A percentile compares a stretch with the other conserved stretches of the same genome.
phyloP scores from a whole-genome alignment of 2,797 vertebrate species.

The Epinephelus coioides region DNA sequence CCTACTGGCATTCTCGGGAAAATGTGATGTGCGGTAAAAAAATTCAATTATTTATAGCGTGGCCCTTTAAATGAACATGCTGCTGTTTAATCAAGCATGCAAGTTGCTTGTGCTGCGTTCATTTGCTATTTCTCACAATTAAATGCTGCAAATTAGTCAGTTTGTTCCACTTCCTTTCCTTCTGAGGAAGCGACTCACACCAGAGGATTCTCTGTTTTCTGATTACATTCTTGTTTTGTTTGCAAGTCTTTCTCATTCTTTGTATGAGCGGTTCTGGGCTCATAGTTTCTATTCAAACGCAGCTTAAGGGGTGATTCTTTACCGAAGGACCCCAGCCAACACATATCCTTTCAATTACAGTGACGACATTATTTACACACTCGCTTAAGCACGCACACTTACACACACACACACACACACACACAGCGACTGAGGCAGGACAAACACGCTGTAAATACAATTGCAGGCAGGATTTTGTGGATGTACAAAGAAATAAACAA shows the following conservation, averaged over 20 bases:
- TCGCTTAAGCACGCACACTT: not conserved
- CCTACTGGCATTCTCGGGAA: not conserved
- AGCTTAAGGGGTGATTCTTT: slow-evolving; percentile 22
- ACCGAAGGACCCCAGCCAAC: slow-evolving; percentile 15
- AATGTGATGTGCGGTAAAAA: not conserved
- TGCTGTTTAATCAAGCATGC: not conserved
- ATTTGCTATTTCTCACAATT: not conserved
- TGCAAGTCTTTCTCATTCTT: slow-evolving; percentile 11
- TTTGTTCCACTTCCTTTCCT: not conserved
- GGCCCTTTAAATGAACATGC: slow-evolving; percentile 1
- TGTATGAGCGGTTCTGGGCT: slow-evolving; percentile 5
- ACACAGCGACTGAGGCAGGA: not conserved
- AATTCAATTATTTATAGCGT: not conserved
- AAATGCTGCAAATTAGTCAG: not conserved
- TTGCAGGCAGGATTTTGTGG: not conserved
- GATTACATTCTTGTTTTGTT: slow-evolving; percentile 2
- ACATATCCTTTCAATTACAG: slow-evolving; percentile 61
- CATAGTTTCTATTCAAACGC: slow-evolving; percentile 13
- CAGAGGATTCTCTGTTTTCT: not conserved
- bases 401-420: not conserved
- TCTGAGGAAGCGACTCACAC: not conserved
- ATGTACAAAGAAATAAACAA: slow-evolving; percentile 17
- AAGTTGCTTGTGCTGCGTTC: not conserved
- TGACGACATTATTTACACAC: slow-evolving; percentile 57
- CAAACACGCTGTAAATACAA: slow-evolving; percentile 27